Evolutionary conservation across 2,113 vertebrate genomes (phyloP).

Genomic region (Chascanopsetta lugubris): DNA sequence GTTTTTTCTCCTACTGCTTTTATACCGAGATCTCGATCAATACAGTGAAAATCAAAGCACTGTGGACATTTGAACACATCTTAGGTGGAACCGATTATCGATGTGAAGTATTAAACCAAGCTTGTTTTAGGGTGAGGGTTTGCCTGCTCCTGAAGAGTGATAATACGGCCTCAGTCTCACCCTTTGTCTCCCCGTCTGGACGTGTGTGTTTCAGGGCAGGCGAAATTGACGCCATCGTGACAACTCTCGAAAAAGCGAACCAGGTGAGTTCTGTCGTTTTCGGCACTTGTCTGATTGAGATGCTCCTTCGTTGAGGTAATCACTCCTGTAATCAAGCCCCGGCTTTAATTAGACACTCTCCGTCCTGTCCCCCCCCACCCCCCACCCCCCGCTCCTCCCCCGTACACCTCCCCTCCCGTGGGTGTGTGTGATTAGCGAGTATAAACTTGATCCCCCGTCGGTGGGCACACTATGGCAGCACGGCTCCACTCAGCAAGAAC

Average conservation of each 20-base stretch:
- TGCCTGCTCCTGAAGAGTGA: background rate
- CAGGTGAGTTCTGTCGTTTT: constrained; percentile 85
- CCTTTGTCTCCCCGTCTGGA: constrained; percentile 18
- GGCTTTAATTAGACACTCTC: constrained; percentile 79
- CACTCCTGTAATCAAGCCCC: constrained; percentile 82
- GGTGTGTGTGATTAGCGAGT: constrained; percentile 75
- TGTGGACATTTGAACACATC: too few relatives aligned
- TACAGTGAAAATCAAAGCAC: too few relatives aligned
- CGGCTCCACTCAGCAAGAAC: constrained; percentile 66
- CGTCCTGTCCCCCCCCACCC: constrained; percentile 36
- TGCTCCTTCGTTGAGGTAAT: constrained; percentile 78
- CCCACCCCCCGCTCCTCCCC: background rate
- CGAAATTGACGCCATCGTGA: constrained; percentile 92
- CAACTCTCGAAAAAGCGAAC: constrained; percentile 93
- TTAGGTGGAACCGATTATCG: too few relatives aligned
- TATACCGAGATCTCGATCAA: too few relatives aligned
- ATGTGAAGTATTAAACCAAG: background rate
- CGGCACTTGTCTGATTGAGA: constrained; percentile 70
- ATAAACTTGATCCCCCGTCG: constrained; percentile 65
- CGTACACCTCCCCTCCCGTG: constrained; percentile 27
- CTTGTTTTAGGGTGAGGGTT: background rate
- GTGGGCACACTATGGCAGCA: constrained; percentile 62
- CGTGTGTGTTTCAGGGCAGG: constrained; percentile 85
- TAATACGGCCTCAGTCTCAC: constrained; percentile 26
- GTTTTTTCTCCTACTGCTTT: too few relatives aligned